Evolutionary conservation across 2,888 invertebrate species (phyloP).

Genomic region (Drosophila niveifrons): DNA sequence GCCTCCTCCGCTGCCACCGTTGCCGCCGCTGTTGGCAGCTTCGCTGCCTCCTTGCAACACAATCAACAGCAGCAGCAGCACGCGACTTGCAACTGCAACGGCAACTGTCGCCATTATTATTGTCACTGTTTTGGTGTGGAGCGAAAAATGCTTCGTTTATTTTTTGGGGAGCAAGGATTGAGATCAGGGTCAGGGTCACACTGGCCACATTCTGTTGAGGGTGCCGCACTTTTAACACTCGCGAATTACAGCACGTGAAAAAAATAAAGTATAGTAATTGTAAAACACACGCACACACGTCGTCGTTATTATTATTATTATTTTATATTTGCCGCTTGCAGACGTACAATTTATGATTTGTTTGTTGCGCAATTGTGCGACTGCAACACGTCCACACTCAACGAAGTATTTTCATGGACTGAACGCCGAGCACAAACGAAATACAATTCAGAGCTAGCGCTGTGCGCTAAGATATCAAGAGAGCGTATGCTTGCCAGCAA

Average conservation of each 20-base stretch:
- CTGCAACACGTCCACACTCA: conserved; percentile 46
- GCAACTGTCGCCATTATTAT: conserved; percentile 2
- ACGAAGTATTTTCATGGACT: conserved; percentile 48
- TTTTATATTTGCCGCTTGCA: conserved; percentile 8
- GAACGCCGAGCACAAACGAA: conserved; percentile 32
- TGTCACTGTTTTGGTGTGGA: conserved; percentile 7
- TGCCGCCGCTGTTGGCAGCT: conserved; percentile 17
- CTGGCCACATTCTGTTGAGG: conserved; percentile 40
- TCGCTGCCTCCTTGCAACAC: conserved; percentile 26
- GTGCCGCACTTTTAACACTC: conserved; percentile 30
- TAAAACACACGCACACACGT: conserved; percentile 8
- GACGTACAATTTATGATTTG: conserved; percentile 5
- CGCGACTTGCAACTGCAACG: conserved; percentile 15
- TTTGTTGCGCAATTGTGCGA: conserved; percentile 14
- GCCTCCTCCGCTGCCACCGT: conserved; percentile 12
- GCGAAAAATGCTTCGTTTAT: not conserved
- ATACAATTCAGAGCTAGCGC: not conserved
- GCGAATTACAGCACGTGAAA: conserved; percentile 43
- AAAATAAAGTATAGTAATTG: conserved; percentile 22
- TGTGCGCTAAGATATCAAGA: not conserved
- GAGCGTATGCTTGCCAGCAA: not conserved
- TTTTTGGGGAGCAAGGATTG: conserved; percentile 1
- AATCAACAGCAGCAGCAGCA: conserved; percentile 25
- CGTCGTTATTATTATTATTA: conserved; percentile 9
- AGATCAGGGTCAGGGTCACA: conserved; percentile 35